These are phyloP conservation scores for Tubulanus polymorphus DNA, from an alignment of 2,888 invertebrate genomes.

Conservation along the genomic window DNA sequence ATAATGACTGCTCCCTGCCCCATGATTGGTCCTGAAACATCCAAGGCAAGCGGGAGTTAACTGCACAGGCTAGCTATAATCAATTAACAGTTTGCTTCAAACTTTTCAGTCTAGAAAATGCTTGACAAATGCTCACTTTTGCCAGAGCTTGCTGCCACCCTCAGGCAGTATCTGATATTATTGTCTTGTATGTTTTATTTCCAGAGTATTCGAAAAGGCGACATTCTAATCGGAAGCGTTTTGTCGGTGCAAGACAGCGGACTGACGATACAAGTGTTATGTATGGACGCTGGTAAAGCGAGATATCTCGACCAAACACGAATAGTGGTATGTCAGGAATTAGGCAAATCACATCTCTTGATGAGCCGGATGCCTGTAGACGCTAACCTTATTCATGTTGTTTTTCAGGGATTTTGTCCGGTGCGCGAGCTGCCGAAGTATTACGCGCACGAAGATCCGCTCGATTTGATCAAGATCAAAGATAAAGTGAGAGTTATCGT, in stretches of 20 bases:
- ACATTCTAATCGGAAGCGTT: constrained; percentile 52
- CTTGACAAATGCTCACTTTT: too few relatives aligned
- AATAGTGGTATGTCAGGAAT: too few relatives aligned
- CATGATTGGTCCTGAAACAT: too few relatives aligned
- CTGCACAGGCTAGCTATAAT: too few relatives aligned
- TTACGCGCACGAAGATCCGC: constrained; percentile 40
- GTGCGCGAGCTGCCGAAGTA: constrained; percentile 40
- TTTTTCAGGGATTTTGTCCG: constrained; percentile 44
- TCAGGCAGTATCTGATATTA: too few relatives aligned
- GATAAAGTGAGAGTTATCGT: constrained; percentile 40
- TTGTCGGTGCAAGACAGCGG: constrained; percentile 50
- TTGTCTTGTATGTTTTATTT: constrained; percentile 20
- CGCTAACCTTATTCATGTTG: neutral
- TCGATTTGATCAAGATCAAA: constrained; percentile 43
- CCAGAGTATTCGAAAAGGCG: constrained; percentile 52
- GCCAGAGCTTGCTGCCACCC: too few relatives aligned
- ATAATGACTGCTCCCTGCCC: too few relatives aligned
- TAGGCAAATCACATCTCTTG: too few relatives aligned
- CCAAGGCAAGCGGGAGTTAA: too few relatives aligned
- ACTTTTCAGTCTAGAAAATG: too few relatives aligned
- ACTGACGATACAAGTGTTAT: constrained; percentile 68
- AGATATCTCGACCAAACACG: constrained; percentile 81
- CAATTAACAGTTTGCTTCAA: too few relatives aligned
- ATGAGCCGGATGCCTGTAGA: neutral
- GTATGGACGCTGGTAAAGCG: constrained; percentile 73